Evolutionary conservation across 2,113 vertebrate genomes (phyloP).

Genomic region (Cyrtonyx montezumae): DNA sequence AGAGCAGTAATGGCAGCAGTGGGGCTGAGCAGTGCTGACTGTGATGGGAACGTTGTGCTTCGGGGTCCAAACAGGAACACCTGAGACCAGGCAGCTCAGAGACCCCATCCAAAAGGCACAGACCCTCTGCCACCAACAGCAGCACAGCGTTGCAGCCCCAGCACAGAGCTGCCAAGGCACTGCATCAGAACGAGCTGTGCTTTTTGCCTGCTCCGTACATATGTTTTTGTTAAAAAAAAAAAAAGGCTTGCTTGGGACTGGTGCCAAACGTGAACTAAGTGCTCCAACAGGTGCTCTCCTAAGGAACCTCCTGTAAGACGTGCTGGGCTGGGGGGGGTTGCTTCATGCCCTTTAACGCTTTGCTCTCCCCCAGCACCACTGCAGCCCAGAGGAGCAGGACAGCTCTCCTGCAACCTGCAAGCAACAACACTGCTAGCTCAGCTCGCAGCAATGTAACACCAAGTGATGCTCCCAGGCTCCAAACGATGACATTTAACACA

Average conservation of each 20-base stretch:
- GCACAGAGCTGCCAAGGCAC: constrained; percentile 24
- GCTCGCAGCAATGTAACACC: neutral
- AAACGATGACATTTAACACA: neutral
- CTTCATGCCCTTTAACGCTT: neutral
- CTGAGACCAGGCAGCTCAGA: rapidly evolving
- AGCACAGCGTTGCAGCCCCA: neutral
- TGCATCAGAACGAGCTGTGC: constrained; percentile 47
- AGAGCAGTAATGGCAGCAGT: too few relatives aligned
- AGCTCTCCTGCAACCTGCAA: neutral
- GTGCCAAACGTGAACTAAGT: constrained; percentile 46
- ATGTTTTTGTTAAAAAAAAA: constrained; percentile 43
- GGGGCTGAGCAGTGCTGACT: rapidly evolving
- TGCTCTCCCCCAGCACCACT: neutral
- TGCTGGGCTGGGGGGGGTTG: neutral
- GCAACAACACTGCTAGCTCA: neutral
- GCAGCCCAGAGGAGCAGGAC: neutral
- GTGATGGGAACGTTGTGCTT: too few relatives aligned
- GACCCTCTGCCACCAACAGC: neutral
- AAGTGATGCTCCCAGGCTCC: neutral
- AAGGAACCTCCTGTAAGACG: neutral
- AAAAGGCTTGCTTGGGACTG: neutral
- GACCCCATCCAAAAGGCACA: neutral
- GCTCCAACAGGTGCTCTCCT: constrained; percentile 52
- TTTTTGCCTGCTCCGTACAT: neutral
- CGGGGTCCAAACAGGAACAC: too few relatives aligned